Conservation (phyloP, 2,888 invertebrate genomes). For the Myathropa florea region DNA sequence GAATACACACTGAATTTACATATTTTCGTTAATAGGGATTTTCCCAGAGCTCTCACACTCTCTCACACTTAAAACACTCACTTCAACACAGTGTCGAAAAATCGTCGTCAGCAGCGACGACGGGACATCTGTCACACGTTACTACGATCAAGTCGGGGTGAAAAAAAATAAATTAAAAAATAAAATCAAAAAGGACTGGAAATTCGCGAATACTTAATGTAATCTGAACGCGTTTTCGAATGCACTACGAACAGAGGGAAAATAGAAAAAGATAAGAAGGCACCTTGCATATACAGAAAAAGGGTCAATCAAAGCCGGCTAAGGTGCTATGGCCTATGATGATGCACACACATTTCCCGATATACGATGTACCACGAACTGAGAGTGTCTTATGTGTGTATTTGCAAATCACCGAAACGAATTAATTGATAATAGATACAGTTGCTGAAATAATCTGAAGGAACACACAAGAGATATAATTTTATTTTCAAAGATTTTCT, state of each 20-base stretch:
- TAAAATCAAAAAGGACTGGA: neutral
- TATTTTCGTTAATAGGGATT: conserved; percentile 71
- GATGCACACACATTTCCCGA: conserved; percentile 33
- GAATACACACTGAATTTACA: conserved; percentile 71
- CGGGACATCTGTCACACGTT: conserved; percentile 65
- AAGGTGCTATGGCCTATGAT: neutral
- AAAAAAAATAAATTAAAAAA: neutral
- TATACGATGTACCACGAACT: conserved; percentile 19
- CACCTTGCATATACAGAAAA: conserved; percentile 22
- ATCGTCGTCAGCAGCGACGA: conserved; percentile 47
- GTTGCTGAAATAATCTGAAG: neutral
- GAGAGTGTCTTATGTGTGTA: conserved; percentile 17
- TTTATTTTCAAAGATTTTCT: conserved; percentile 51
- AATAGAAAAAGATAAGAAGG: conserved; percentile 1
- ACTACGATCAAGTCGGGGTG: conserved; percentile 20
- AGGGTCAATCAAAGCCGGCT: conserved; percentile 57
- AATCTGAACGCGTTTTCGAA: conserved; percentile 32
- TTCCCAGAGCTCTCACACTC: conserved; percentile 66
- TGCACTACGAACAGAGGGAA: neutral
- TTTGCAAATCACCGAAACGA: conserved; percentile 42
- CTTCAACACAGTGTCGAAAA: conserved; percentile 64
- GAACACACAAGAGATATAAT: conserved; percentile 20
- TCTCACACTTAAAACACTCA: conserved; percentile 62
- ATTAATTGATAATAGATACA: conserved; percentile 31
- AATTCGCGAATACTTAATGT: neutral